Evolutionary conservation across 2,113 vertebrate species (phyloP).

Genomic region (Marmota flaviventris): DNA sequence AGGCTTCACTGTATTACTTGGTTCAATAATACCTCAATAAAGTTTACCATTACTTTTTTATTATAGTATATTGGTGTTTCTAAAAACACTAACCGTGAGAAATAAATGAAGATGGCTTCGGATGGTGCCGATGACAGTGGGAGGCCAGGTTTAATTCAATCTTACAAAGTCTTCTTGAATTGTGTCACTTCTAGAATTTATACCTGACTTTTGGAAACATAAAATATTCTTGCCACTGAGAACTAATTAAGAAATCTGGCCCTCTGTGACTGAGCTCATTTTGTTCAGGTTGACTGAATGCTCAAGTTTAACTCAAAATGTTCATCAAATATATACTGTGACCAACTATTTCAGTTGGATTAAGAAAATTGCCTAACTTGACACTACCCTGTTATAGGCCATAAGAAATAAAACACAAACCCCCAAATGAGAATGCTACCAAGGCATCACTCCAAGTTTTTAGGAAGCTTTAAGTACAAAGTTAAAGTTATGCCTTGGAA

Average conservation of each 20-base stretch:
- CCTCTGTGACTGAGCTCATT: constrained; percentile 86
- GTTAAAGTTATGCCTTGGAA: constrained; percentile 73
- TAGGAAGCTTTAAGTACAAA: constrained; percentile 48
- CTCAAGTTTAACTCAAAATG: constrained; percentile 88
- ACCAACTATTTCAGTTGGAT: constrained; percentile 85
- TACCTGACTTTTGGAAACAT: constrained; percentile 87
- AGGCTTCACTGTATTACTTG: constrained; percentile 68
- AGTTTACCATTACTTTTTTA: constrained; percentile 84
- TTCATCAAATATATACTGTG: constrained; percentile 84
- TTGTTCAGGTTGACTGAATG: constrained; percentile 90
- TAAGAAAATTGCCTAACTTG: constrained; percentile 87
- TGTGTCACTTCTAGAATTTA: constrained; percentile 83
- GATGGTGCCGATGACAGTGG: constrained; percentile 64
- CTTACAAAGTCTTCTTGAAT: constrained; percentile 73
- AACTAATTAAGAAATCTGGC: constrained; percentile 90
- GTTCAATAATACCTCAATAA: constrained; percentile 74
- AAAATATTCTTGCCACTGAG: constrained; percentile 84
- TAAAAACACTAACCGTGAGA: constrained; percentile 82
- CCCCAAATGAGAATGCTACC: constrained; percentile 80
- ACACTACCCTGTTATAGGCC: constrained; percentile 83
- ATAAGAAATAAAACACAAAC: constrained; percentile 83
- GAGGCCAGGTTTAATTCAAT: constrained; percentile 72
- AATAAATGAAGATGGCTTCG: constrained; percentile 76
- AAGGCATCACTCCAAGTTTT: constrained; percentile 70
- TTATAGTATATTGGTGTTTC: constrained; percentile 60